Conservation (phyloP, 2,113 vertebrate species). For the Brachyhypopomus occidentalis region DNA sequence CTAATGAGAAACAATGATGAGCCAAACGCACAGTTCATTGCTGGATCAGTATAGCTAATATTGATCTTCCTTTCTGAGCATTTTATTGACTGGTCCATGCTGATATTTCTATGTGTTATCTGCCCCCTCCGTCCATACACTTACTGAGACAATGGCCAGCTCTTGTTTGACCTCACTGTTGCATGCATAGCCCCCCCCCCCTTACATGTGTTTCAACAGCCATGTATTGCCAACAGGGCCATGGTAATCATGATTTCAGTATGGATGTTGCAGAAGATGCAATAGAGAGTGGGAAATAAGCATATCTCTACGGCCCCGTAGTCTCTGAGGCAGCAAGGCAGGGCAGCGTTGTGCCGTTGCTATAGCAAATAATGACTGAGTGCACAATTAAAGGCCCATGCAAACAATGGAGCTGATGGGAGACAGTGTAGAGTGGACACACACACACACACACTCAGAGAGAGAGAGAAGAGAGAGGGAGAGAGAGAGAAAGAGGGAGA, state of each 20-base stretch:
- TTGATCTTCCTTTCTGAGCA: not conserved
- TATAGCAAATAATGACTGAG: slow-evolving; percentile 46
- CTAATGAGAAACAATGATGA: not conserved
- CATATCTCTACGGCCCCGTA: slow-evolving; percentile 31
- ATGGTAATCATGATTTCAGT: slow-evolving; percentile 28
- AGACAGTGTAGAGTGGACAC: not conserved
- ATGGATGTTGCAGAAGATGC: not conserved
- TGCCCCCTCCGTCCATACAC: not conserved
- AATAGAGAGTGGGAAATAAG: slow-evolving; percentile 9
- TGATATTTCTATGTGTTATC: not conserved
- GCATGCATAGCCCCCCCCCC: not conserved
- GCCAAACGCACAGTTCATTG: not conserved
- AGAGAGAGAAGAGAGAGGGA: not conserved
- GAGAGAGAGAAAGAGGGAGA: not conserved
- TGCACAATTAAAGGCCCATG: slow-evolving; percentile 23
- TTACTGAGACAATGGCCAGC: not conserved
- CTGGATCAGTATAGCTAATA: not conserved
- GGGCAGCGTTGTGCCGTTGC: slow-evolving; percentile 20
- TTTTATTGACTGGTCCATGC: not conserved
- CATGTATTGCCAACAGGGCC: slow-evolving; percentile 1
- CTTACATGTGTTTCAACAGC: slow-evolving; percentile 13
- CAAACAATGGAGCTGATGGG: not conserved
- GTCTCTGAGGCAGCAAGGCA: slow-evolving; percentile 29
- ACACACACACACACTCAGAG: too few species aligned
- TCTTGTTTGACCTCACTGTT: not conserved